Evolutionary conservation across 2,113 vertebrate genomes (phyloP).

Genomic region (Apteryx owenii): DNA sequence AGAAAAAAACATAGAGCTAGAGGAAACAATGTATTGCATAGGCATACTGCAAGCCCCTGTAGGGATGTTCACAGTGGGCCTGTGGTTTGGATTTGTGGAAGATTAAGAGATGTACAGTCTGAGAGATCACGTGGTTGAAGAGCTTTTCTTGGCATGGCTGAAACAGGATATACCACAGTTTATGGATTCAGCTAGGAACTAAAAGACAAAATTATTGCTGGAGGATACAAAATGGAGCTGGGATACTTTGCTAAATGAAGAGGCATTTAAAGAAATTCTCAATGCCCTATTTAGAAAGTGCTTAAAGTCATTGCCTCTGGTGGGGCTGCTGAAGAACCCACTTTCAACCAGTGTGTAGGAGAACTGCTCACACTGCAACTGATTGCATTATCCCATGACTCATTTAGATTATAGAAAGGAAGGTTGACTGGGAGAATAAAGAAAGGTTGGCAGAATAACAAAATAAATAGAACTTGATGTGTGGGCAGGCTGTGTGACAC

Average conservation of each 20-base stretch:
- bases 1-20: conserved; percentile 1
- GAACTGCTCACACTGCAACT: not conserved
- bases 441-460: conserved; percentile 17
- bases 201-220: not conserved
- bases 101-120: not conserved
- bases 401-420: not conserved
- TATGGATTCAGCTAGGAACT: not conserved
- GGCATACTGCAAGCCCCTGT: not conserved
- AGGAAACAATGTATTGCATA: conserved; percentile 18
- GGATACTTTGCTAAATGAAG: not conserved
- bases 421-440: conserved; percentile 6
- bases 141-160: not conserved
- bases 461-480: not conserved
- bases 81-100: not conserved
- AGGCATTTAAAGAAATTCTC: not conserved
- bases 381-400: conserved; percentile 9
- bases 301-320: not conserved
- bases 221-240: not conserved
- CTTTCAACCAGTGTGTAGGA: conserved; percentile 10
- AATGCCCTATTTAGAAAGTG: not conserved
- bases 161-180: not conserved
- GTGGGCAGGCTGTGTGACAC: not conserved
- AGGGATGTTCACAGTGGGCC: not conserved
- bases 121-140: not conserved
- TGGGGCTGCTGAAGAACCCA: not conserved